These are phyloP conservation scores for Eupithecia centaureata DNA, from an alignment of 2,888 invertebrate genomes.

Conservation along the genomic window DNA sequence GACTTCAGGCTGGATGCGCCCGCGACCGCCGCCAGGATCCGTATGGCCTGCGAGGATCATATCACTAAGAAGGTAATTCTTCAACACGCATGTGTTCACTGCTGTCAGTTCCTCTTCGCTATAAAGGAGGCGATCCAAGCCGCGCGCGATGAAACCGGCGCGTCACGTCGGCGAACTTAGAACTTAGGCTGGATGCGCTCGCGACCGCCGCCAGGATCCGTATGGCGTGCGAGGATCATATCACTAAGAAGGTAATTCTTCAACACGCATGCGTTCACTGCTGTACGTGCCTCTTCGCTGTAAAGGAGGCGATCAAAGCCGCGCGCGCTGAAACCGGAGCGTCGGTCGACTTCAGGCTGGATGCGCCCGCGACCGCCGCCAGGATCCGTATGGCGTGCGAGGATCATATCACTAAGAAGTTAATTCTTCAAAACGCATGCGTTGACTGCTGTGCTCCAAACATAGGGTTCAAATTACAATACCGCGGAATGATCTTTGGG, in stretches of 20 bases:
- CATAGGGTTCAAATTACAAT: no score
- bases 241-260: constrained; percentile 88
- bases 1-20: constrained; percentile 90
- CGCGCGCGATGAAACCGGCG: constrained; percentile 89
- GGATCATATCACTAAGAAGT: constrained; percentile 92
- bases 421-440: no score
- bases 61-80: constrained; percentile 89
- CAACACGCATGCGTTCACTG: no score
- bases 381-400: constrained; percentile 95
- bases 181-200: constrained; percentile 90
- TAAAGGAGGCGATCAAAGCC: constrained; percentile 92
- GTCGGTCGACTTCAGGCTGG: constrained; percentile 84
- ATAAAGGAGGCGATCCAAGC: constrained; percentile 93
- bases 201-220: constrained; percentile 95
- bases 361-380: constrained; percentile 95
- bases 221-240: constrained; percentile 93
- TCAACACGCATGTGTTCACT: no score
- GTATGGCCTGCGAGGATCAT: constrained; percentile 94
- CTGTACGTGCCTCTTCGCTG: no score
- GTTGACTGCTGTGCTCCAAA: no score
- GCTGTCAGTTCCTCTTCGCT: constrained; percentile 95
- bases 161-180: constrained; percentile 81
- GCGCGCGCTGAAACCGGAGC: constrained; percentile 89
- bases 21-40: constrained; percentile 93
- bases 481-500: no score